Evolutionary conservation across 2,797 vertebrate species (phyloP), one percentile per base, ranked within the genome.

Genomic region (Lates japonicus): DNA sequence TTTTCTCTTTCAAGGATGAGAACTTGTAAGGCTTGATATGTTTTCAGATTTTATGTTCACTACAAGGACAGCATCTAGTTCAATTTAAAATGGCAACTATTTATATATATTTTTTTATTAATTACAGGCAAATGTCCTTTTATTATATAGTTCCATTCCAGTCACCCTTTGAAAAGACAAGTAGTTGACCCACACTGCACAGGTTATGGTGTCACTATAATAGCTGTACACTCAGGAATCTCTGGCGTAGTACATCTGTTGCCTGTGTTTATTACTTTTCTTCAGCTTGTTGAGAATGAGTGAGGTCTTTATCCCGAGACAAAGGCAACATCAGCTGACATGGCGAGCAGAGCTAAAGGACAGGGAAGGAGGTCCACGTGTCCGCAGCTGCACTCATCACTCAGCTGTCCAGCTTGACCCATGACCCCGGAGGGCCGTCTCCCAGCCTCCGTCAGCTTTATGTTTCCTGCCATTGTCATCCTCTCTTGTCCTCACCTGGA

Each of bases 401-500:
- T 97, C 95, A 96, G 89, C 93, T 92, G 89, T 93, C 88, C 81
- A 68, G 66, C 11, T 2, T 89, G 92, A 95, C 94, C 95, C 91
- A 25, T 94, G 93, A 95, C 95, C 94, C 87, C 19, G 2, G 1
- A 61, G 75, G 83, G 82, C 90, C 69, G 82, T 91, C 93, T 93
- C 84, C 78, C 85, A 93, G 82, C 91, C 91, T 90, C 92, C 86
- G 67, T 78, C 4, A 81, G 92, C 87, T 93, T 93, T 95, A 95
- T 93, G 90, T 94, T 95, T 92, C 86, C 86, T 90, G 81, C 87
- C 57, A 92, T 94, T 91, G 93, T 91, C 88, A 51, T 80, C 90
- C 90, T 87, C 86, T 84, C 83, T 92, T 90, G 93, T 95, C 91
- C 92, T 96, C 95, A 96, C 96, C 96, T 96, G 93, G 90, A 87